Evolutionary conservation across 2,797 vertebrate genomes (phyloP), one percentile per base, ranked within the genome.

Genomic region (Muscicapa striata): DNA sequence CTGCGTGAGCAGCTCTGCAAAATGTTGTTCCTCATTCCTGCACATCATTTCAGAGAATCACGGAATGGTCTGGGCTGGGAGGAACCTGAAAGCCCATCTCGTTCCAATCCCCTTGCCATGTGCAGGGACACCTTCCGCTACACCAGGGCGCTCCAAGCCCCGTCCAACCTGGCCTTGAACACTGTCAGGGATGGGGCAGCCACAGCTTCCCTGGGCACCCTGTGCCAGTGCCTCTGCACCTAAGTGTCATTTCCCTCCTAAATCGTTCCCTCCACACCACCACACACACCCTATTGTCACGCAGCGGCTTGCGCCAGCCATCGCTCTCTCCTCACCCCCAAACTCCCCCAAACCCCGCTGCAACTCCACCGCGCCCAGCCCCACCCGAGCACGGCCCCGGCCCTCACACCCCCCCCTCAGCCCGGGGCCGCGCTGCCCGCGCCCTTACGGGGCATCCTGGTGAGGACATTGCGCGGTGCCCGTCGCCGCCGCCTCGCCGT

Each of bases 361-460:
- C 17, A 22, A 9, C 62, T 26, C 46, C 46, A 1, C 15, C 27
- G 16, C 45, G 32, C 64, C 62, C 75, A 14, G 18, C 45, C 41
- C 32, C 24, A n/a, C 19, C 54, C 24, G 46, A 18, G 45, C 45
- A 43, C 0, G 4, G 4, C 17, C 36, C 16, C 38, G 21, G n/a
- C 46, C n/a, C 36, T 34, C 72, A 4, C 32, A 5, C 29, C 29
- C 32, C 17, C 32, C n/a, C 23, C n/a, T 26, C 40, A 38, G 36
- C 30, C 14, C 83, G 46, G 38, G 48, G 58, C 73, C 79, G n/a
- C 48, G 15, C 73, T 32, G 77, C 62, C 68, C 49, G 79, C 67
- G 67, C 64, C 98, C 98, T 97, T 98, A 99, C 99, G 52, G 54
- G 98, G 93, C 99, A 99, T 99, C 96, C 99, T 97, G 6, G 99